Conservation (phyloP, 2,888 invertebrate species). For the Punctoribates punctum region DNA sequence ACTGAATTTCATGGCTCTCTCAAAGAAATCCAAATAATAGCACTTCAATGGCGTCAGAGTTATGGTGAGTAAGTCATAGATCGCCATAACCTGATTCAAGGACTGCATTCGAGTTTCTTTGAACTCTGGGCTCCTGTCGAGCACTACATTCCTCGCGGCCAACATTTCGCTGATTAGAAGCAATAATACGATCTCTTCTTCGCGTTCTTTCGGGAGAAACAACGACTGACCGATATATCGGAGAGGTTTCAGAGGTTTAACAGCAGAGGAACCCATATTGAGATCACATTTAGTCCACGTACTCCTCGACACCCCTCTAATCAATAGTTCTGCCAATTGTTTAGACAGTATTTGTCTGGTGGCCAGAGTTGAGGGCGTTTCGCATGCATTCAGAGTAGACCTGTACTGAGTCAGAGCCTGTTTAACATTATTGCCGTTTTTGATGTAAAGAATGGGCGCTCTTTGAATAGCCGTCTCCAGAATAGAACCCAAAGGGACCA, state of each 20-base stretch:
- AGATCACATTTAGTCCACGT: slow-evolving; percentile 43
- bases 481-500: slow-evolving; percentile 65
- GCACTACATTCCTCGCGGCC: slow-evolving; percentile 86
- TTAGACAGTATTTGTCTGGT: slow-evolving; percentile 53
- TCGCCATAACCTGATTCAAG: slow-evolving; percentile 78
- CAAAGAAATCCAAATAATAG: slow-evolving; percentile 67
- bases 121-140: slow-evolving; percentile 89
- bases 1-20: slow-evolving; percentile 95
- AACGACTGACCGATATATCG: slow-evolving; percentile 56
- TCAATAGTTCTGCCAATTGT: slow-evolving; percentile 42
- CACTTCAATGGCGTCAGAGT: slow-evolving; percentile 58
- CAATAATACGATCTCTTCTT: slow-evolving; percentile 85
- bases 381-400: slow-evolving; percentile 74
- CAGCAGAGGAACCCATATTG: slow-evolving; percentile 54
- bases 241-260: slow-evolving; percentile 53
- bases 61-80: slow-evolving; percentile 84
- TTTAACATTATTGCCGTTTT: slow-evolving; percentile 57
- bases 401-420: slow-evolving; percentile 56
- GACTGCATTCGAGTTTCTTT: slow-evolving; percentile 75
- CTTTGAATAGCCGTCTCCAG: slow-evolving; percentile 85
- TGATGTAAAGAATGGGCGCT: slow-evolving; percentile 76
- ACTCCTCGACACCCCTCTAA: slow-evolving; percentile 35
- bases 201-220: slow-evolving; percentile 80
- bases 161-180: slow-evolving; percentile 67
- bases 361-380: slow-evolving; percentile 77